Conservation (phyloP, 1,140 invertebrate genomes). For the Marisa cornuarietis region DNA sequence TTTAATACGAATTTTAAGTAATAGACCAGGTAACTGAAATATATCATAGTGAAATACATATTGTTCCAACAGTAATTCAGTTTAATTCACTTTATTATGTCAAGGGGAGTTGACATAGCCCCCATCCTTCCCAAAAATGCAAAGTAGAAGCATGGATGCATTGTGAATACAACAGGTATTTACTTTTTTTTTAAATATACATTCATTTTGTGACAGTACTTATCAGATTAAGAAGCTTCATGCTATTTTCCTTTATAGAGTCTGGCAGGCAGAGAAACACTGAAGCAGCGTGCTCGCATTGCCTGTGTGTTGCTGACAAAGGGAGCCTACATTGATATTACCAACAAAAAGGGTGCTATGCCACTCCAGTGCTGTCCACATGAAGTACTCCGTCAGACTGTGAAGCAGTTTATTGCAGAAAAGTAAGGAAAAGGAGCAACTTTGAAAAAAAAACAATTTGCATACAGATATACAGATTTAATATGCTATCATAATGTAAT, state of each 20-base stretch:
- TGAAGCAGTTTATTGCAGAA: slow-evolving; percentile 13
- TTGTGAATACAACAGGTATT: no score
- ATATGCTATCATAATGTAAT: no score
- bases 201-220: background rate
- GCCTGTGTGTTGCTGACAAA: slow-evolving; percentile 20
- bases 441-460: background rate
- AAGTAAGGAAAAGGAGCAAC: slow-evolving; percentile 1
- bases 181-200: no score
- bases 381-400: slow-evolving; percentile 2
- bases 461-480: background rate
- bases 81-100: no score
- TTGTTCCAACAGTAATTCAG: no score
- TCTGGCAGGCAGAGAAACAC: background rate
- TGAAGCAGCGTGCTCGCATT: slow-evolving; percentile 4
- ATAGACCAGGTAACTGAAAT: no score
- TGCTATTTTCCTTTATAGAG: background rate
- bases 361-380: slow-evolving; percentile 12
- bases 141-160: no score
- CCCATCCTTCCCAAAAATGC: no score
- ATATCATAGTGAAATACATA: no score
- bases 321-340: slow-evolving; percentile 12
- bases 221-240: background rate
- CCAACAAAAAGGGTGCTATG: slow-evolving; percentile 4
- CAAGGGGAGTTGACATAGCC: no score
- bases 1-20: no score